Conservation (phyloP, 35 echinoderm and acorn worm genomes). For the Apostichopus californicus region DNA sequence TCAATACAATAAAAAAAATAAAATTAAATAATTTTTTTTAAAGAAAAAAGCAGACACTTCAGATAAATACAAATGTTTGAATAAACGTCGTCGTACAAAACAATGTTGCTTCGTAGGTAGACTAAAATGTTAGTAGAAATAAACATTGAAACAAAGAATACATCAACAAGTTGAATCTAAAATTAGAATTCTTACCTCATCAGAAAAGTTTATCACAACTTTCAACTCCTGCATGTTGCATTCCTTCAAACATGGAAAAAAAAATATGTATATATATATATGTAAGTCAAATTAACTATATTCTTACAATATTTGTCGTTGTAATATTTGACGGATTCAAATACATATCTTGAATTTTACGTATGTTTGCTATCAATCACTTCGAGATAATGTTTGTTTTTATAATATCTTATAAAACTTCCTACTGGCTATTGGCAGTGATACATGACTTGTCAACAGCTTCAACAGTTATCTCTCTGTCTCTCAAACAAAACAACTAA, state of each 20-base stretch:
- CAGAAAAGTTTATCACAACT: conserved; percentile 1
- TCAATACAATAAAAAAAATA: too few species aligned
- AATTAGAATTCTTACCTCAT: neutral
- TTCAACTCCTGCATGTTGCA: conserved; percentile 7
- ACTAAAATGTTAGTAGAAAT: too few species aligned
- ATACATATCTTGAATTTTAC: too few species aligned
- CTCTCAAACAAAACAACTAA: too few species aligned
- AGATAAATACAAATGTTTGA: too few species aligned
- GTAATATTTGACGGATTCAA: neutral
- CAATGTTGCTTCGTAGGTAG: too few species aligned
- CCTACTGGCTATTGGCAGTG: neutral
- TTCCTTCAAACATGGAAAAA: neutral
- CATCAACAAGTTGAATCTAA: too few species aligned
- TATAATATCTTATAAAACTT: neutral
- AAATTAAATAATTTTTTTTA: too few species aligned
- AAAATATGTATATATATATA: neutral
- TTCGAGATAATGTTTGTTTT: neutral
- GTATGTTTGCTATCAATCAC: neutral
- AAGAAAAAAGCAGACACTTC: too few species aligned
- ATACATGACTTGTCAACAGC: neutral
- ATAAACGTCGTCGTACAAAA: too few species aligned
- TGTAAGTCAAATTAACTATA: too few species aligned
- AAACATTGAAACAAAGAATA: too few species aligned
- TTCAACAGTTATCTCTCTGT: neutral
- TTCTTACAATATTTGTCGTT: neutral